phyloP scores from a whole-genome alignment of 2,888 invertebrate species.

The Eurytoma adleriae region DNA sequence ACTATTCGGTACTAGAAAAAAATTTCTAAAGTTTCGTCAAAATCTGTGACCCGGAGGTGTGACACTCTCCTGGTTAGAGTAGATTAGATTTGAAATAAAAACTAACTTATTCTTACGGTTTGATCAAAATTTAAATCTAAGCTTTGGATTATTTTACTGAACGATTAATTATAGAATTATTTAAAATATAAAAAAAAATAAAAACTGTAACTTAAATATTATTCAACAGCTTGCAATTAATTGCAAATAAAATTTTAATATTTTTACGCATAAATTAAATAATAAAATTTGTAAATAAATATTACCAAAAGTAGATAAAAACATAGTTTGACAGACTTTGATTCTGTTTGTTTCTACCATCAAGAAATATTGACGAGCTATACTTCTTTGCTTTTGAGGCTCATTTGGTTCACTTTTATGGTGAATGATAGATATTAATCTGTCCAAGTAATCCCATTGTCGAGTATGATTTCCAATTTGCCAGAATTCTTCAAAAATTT shows the following conservation, averaged over 20 bases:
- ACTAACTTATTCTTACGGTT: too few relatives aligned
- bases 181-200: too few relatives aligned
- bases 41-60: too few relatives aligned
- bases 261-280: background rate
- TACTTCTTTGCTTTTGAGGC: background rate
- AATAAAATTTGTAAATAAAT: background rate
- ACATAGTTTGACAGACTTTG: background rate
- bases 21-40: too few relatives aligned
- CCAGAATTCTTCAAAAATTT: background rate
- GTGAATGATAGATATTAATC: background rate
- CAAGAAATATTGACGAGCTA: background rate
- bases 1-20: too few relatives aligned
- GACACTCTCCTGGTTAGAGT: too few relatives aligned
- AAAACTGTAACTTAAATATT: too few relatives aligned
- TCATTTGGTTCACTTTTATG: background rate
- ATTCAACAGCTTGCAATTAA: too few relatives aligned
- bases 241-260: background rate
- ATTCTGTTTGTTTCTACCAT: background rate
- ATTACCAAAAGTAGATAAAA: background rate
- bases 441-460: conserved; percentile 1
- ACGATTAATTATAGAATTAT: too few relatives aligned
- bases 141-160: too few relatives aligned
- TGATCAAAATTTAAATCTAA: too few relatives aligned
- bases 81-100: too few relatives aligned
- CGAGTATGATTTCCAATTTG: background rate